A percentile compares a stretch with the other conserved stretches of the same genome.
Evolutionary conservation across 2,888 invertebrate species (phyloP).

Genomic region (Agapostemon virescens): DNA sequence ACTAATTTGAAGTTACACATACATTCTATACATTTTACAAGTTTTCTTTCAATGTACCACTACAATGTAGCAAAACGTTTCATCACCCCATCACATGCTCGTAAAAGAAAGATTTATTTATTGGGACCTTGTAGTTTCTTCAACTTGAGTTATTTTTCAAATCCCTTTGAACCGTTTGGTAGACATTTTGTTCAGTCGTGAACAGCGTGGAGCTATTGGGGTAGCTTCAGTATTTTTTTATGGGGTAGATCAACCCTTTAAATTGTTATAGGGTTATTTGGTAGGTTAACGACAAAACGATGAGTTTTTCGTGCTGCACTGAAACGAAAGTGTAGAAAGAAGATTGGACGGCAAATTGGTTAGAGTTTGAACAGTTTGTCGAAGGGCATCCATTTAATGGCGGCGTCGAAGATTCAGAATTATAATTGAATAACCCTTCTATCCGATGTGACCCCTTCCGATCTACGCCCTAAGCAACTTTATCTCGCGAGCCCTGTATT

Average conservation of each 20-base stretch:
- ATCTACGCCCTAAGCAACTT: constrained; percentile 47
- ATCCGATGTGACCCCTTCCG: constrained; percentile 41
- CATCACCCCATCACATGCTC: too few relatives aligned
- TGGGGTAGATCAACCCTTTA: not conserved
- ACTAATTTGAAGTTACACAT: too few relatives aligned
- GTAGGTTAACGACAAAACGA: not conserved
- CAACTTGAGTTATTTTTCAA: too few relatives aligned
- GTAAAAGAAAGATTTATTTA: too few relatives aligned
- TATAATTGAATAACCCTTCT: constrained; percentile 48
- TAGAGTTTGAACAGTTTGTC: not conserved
- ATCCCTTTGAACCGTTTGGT: too few relatives aligned
- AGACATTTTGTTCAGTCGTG: too few relatives aligned
- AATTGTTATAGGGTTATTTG: not conserved
- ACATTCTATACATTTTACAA: too few relatives aligned
- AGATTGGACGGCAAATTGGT: not conserved
- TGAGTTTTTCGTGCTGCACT: not conserved
- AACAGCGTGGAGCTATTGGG: too few relatives aligned
- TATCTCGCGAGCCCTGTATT: constrained; percentile 60
- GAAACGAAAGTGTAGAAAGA: not conserved
- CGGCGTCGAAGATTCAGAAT: constrained; percentile 12
- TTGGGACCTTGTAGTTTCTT: too few relatives aligned
- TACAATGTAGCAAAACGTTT: too few relatives aligned
- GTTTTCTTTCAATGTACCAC: too few relatives aligned
- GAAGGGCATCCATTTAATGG: constrained; percentile 25
- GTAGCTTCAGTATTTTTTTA: not conserved